Percentiles rank a stretch among this genome's conserved stretches.
These are phyloP conservation scores for Drosophila aff. DNA, from an alignment of 1,140 invertebrate species.

Conservation along the genomic window DNA sequence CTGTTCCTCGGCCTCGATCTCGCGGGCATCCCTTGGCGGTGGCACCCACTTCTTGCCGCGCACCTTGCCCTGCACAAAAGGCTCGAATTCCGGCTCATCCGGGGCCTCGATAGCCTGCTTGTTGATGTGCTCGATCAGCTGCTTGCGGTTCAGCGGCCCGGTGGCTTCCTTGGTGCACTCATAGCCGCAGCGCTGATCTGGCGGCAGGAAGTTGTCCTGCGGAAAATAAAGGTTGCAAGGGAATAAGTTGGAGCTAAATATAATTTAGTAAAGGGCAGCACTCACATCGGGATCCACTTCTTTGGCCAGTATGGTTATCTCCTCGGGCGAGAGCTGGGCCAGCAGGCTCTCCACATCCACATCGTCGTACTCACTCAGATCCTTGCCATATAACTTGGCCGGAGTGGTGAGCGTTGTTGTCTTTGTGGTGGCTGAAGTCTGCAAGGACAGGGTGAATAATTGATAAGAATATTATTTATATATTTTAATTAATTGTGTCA, in stretches of 20 bases:
- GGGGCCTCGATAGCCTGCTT: constrained; percentile 98
- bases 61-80: constrained; percentile 94
- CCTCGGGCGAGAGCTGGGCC: constrained; percentile 96
- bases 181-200: constrained; percentile 97
- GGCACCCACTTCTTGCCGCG: constrained; percentile 97
- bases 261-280: not conserved
- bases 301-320: constrained; percentile 98
- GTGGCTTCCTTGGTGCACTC: constrained; percentile 98
- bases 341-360: constrained; percentile 98
- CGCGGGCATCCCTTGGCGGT: constrained; percentile 92
- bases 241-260: not conserved
- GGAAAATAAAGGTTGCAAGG: constrained; percentile 59
- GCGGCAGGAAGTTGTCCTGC: constrained; percentile 98
- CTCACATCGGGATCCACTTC: constrained; percentile 99
- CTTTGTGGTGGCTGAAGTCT: constrained; percentile 93
- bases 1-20: constrained; percentile 94
- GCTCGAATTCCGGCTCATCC: constrained; percentile 98
- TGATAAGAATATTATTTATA: too few relatives aligned
- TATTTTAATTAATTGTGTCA: not conserved
- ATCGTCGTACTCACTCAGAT: constrained; percentile 97
- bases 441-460: constrained; percentile 64
- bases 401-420: constrained; percentile 95
- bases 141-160: constrained; percentile 97
- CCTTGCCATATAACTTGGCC: constrained; percentile 96
- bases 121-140: constrained; percentile 98